Evolutionary conservation across 2,888 invertebrate genomes (phyloP).

Genomic region (Cryptophagus acutangulus): DNA sequence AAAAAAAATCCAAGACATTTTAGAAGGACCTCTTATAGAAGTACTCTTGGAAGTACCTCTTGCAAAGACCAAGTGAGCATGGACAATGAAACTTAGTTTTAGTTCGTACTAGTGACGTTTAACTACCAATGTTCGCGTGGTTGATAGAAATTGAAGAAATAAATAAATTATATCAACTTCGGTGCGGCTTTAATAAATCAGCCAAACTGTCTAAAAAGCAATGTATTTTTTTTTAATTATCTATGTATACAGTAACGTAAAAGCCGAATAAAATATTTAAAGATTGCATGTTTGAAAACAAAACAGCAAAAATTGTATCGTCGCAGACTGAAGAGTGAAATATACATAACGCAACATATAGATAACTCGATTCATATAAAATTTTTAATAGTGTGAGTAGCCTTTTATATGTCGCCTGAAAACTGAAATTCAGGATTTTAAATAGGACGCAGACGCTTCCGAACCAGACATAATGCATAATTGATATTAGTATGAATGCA

Average conservation of each 20-base stretch:
- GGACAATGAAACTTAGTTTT: too few species aligned
- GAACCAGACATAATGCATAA: slow-evolving; percentile 26
- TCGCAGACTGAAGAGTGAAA: too few species aligned
- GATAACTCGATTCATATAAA: slow-evolving; percentile 6
- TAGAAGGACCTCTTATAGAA: too few species aligned
- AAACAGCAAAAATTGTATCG: neutral
- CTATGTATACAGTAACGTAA: too few species aligned
- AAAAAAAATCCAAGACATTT: too few species aligned
- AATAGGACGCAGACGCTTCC: slow-evolving; percentile 1
- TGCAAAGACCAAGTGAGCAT: too few species aligned
- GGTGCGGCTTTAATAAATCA: neutral
- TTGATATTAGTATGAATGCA: slow-evolving; percentile 10
- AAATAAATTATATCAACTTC: neutral
- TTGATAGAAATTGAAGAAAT: neutral
- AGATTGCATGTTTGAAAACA: slow-evolving; percentile 1
- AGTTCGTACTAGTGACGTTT: too few species aligned
- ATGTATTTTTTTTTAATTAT: slow-evolving; percentile 1
- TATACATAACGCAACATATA: too few species aligned
- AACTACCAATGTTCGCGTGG: too few species aligned
- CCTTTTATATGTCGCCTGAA: slow-evolving; percentile 6
- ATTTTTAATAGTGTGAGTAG: slow-evolving; percentile 5
- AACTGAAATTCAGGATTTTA: neutral
- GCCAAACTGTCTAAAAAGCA: neutral
- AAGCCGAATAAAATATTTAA: neutral
- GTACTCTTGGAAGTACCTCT: too few species aligned